phyloP scores from a whole-genome alignment of 2,113 vertebrate genomes.

The Brachypteracias leptosomus region DNA sequence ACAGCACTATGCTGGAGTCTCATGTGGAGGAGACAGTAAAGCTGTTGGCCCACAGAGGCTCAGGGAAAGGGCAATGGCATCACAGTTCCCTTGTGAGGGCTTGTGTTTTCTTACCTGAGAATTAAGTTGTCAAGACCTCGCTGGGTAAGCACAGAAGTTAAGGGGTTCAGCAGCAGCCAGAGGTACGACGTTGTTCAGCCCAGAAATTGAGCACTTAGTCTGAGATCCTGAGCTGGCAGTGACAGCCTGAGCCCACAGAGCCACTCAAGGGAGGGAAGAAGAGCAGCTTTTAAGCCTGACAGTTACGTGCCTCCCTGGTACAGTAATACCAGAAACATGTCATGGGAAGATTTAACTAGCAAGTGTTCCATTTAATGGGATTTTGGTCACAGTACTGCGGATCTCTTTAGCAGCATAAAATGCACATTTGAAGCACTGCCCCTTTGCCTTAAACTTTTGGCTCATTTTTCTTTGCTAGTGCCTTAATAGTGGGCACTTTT shows the following conservation, averaged over 20 bases:
- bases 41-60: not conserved
- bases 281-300: not conserved
- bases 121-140: accelerated
- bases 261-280: not conserved
- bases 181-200: accelerated
- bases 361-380: conserved; percentile 58
- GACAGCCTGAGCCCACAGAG: not conserved
- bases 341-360: conserved; percentile 45
- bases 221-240: not conserved
- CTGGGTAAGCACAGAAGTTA: not conserved
- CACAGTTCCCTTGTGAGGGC: not conserved
- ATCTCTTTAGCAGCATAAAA: conserved; percentile 51
- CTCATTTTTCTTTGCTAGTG: conserved; percentile 11
- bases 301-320: not conserved
- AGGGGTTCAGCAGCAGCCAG: not conserved
- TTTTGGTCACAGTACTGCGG: conserved; percentile 49
- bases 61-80: accelerated
- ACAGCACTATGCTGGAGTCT: accelerated
- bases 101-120: not conserved
- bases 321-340: conserved; percentile 23
- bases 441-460: conserved; percentile 28
- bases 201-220: not conserved
- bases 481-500: not conserved
- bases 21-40: not conserved
- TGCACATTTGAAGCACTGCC: conserved; percentile 34